Percentiles rank a stretch among this genome's conserved stretches.
These are phyloP conservation scores for Trididemnum miniatum DNA, from an alignment of 23 tunicate species.

Conservation along the genomic window DNA sequence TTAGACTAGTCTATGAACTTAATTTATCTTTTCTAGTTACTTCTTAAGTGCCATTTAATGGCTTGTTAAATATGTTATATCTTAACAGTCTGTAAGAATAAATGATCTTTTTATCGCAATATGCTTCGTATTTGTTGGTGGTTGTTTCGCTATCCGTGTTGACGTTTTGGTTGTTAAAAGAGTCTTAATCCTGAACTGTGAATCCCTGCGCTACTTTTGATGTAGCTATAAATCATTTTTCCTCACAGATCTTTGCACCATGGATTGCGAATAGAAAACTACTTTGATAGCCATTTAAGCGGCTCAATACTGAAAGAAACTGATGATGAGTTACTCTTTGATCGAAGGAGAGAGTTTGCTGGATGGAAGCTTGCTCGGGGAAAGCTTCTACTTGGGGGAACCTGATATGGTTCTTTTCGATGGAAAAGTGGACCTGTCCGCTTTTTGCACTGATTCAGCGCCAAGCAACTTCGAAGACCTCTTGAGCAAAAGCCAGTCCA, in stretches of 20 bases:
- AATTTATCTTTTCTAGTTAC: too few relatives aligned
- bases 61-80: too few relatives aligned
- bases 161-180: too few relatives aligned
- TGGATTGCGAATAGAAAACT: constrained; percentile 31
- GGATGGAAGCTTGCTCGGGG: constrained; percentile 58
- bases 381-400: constrained; percentile 29
- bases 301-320: constrained; percentile 33
- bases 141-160: too few relatives aligned
- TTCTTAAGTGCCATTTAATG: too few relatives aligned
- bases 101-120: too few relatives aligned
- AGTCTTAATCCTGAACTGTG: too few relatives aligned
- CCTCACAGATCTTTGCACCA: constrained; percentile 48
- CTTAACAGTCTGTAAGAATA: too few relatives aligned
- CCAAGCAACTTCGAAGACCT: not conserved
- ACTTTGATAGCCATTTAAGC: constrained; percentile 33
- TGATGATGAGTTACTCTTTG: constrained; percentile 35
- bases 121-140: too few relatives aligned
- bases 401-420: constrained; percentile 6
- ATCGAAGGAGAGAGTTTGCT: constrained; percentile 29
- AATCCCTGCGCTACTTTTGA: too few relatives aligned
- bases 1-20: too few relatives aligned
- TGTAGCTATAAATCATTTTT: not conserved
- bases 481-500: too few relatives aligned
- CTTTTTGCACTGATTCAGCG: not conserved
- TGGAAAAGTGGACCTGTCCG: not conserved